A percentile compares a stretch with the other conserved stretches of the same genome.
These are phyloP conservation scores for Varroa destructor DNA, from an alignment of 1,140 invertebrate species.

Conservation along the genomic window DNA sequence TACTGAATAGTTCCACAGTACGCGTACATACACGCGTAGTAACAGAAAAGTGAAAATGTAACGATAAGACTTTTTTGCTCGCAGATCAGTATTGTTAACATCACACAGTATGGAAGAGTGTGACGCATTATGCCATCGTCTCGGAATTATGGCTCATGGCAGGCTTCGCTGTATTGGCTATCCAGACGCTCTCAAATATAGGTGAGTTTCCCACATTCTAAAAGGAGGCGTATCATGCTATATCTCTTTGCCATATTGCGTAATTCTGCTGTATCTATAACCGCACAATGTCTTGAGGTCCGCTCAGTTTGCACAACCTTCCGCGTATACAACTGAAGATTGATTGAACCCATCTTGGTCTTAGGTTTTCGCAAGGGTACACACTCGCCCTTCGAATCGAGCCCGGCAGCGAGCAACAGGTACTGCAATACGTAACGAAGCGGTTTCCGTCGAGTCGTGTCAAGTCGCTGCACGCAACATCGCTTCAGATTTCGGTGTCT, in stretches of 20 bases:
- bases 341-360: too few species aligned
- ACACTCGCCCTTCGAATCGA: slow-evolving; percentile 8
- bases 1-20: too few species aligned
- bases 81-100: slow-evolving; percentile 37
- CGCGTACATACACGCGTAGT: too few species aligned
- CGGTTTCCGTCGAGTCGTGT: background rate
- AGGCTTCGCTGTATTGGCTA: slow-evolving; percentile 43
- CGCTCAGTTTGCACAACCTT: too few species aligned
- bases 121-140: slow-evolving; percentile 36
- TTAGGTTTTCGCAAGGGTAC: slow-evolving; percentile 13
- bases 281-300: too few species aligned
- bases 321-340: too few species aligned
- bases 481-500: slow-evolving; percentile 12
- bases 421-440: slow-evolving; percentile 5
- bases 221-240: too few species aligned
- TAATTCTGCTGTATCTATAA: too few species aligned
- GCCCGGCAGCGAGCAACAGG: slow-evolving; percentile 2
- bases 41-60: too few species aligned
- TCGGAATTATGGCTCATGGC: slow-evolving; percentile 43
- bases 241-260: too few species aligned
- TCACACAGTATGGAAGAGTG: slow-evolving; percentile 40
- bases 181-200: slow-evolving; percentile 43
- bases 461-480: slow-evolving; percentile 12
- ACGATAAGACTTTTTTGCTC: too few species aligned
- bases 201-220: slow-evolving; percentile 34